phyloP scores from a whole-genome alignment of 2,888 invertebrate genomes.

The Autographa pulchrina region DNA sequence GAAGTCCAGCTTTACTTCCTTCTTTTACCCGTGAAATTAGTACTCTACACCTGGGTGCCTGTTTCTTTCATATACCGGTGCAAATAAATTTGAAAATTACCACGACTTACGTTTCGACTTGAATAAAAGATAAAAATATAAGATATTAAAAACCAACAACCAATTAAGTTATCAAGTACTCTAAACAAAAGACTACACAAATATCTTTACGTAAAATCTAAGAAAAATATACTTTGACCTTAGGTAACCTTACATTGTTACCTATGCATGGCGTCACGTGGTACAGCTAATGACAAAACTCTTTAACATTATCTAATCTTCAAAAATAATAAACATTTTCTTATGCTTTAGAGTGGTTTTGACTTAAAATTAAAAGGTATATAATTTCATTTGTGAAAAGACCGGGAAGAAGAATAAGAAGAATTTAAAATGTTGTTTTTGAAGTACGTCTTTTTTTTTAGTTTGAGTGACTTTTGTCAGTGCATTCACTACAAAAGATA shows the following conservation, averaged over 20 bases:
- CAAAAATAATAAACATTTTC: not conserved
- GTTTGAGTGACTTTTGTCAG: not conserved
- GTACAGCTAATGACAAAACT: not conserved
- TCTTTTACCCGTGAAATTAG: too few relatives aligned
- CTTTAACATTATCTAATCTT: not conserved
- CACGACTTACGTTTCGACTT: too few relatives aligned
- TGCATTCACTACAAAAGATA: not conserved
- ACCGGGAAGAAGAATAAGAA: too few relatives aligned
- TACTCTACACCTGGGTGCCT: too few relatives aligned
- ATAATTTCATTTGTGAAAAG: too few relatives aligned
- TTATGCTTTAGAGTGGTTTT: not conserved
- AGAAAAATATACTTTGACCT: not conserved
- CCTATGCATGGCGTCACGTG: slow-evolving; percentile 12
- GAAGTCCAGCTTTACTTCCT: too few relatives aligned
- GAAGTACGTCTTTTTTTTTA: not conserved
- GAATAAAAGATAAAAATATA: too few relatives aligned
- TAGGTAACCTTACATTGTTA: slow-evolving; percentile 23
- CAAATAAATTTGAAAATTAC: too few relatives aligned
- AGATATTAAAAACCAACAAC: too few relatives aligned
- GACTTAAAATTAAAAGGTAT: not conserved
- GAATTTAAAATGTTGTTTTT: too few relatives aligned
- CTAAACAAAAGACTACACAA: not conserved
- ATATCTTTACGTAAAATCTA: too few relatives aligned
- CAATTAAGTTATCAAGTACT: not conserved
- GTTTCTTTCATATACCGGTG: too few relatives aligned